Conservation (phyloP, 2,888 invertebrate species). For the Chaetoderma sp. region DNA sequence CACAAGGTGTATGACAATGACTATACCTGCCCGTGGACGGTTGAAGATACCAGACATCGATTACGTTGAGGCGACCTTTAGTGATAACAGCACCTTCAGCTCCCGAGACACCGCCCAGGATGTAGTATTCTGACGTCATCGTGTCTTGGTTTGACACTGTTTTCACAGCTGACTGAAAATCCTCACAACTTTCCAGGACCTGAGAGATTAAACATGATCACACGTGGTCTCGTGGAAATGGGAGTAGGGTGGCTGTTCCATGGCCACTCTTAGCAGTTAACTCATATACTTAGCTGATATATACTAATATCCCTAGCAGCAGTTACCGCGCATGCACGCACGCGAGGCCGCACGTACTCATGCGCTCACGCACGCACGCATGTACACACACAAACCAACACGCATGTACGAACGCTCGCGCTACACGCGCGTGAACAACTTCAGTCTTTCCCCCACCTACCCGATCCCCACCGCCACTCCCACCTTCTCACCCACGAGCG, state of each 20-base stretch:
- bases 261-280: no score
- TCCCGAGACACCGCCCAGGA: constrained; percentile 57
- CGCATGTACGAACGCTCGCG: no score
- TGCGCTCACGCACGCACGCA: constrained; percentile 3
- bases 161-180: constrained; percentile 55
- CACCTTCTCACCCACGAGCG: no score
- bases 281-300: no score
- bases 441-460: no score
- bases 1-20: constrained; percentile 25
- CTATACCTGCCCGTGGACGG: constrained; percentile 24
- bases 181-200: constrained; percentile 36
- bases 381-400: background rate
- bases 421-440: no score
- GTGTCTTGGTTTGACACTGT: constrained; percentile 53
- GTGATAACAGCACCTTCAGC: constrained; percentile 61
- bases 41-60: constrained; percentile 45
- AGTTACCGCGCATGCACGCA: no score
- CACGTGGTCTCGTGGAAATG: constrained; percentile 36
- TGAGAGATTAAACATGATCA: constrained; percentile 29
- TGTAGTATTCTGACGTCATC: constrained; percentile 65
- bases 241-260: no score
- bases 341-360: background rate
- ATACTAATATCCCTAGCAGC: no score
- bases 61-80: constrained; percentile 32
- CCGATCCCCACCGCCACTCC: no score